Percentiles rank a stretch among this genome's conserved stretches.
phyloP scores from a whole-genome alignment of 1,140 invertebrate genomes.

The Lepidurus arcticus region DNA sequence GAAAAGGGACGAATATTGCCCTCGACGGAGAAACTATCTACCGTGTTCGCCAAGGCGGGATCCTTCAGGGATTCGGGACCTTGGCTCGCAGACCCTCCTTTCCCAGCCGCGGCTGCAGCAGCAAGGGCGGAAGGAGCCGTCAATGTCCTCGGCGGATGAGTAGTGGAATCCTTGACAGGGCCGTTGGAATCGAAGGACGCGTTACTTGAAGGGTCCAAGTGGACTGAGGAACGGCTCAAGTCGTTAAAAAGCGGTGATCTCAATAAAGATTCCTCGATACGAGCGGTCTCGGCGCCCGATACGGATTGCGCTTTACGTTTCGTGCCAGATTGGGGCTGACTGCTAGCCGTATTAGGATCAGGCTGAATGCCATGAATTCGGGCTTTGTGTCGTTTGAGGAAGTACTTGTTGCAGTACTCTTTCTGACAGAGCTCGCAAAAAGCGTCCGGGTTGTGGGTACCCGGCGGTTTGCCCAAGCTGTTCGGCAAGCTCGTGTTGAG shows the following conservation, averaged over 20 bases:
- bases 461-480: conserved; percentile 30
- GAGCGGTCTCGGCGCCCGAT: conserved; percentile 37
- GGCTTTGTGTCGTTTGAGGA: conserved; percentile 57
- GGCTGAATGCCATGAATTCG: conserved; percentile 52
- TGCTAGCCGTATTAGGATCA: conserved; percentile 36
- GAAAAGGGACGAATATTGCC: conserved; percentile 8
- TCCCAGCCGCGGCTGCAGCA: conserved; percentile 35
- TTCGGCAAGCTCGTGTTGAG: conserved; percentile 24
- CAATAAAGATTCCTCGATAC: conserved; percentile 37
- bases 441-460: conserved; percentile 42
- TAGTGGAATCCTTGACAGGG: conserved; percentile 2
- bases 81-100: conserved; percentile 45
- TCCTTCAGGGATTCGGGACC: not conserved
- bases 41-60: not conserved
- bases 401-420: conserved; percentile 67
- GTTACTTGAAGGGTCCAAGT: conserved; percentile 37
- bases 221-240: conserved; percentile 37
- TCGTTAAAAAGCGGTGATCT: conserved; percentile 35
- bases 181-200: conserved; percentile 16
- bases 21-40: conserved; percentile 13
- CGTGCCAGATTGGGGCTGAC: conserved; percentile 33
- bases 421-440: conserved; percentile 58
- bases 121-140: conserved; percentile 33
- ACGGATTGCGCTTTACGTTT: conserved; percentile 34
- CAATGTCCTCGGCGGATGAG: conserved; percentile 16